A percentile compares a stretch with the other conserved stretches of the same genome.
These are phyloP conservation scores for Caenorhabditis virilis DNA, from an alignment of 2,888 invertebrate species.

Conservation along the genomic window DNA sequence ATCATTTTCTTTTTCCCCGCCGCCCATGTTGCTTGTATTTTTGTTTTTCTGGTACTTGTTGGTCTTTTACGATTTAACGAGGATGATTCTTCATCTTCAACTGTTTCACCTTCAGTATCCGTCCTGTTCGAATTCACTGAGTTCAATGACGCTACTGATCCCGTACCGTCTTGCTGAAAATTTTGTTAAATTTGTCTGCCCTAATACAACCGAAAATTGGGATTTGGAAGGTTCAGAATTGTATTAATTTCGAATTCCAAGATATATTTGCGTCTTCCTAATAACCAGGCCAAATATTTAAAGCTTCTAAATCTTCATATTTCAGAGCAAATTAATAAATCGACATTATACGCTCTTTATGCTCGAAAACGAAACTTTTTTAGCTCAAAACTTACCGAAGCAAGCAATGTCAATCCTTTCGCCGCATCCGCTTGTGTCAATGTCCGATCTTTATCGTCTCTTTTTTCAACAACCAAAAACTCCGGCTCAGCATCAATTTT, in stretches of 20 bases:
- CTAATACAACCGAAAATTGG: no score
- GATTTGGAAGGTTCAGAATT: neutral
- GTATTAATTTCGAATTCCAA: no score
- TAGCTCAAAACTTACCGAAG: conserved; percentile 9
- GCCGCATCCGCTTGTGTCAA: conserved; percentile 35
- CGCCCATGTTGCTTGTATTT: conserved; percentile 41
- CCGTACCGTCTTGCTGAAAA: conserved; percentile 32
- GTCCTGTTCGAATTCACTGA: conserved; percentile 38
- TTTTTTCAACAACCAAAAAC: conserved; percentile 8
- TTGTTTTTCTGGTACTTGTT: conserved; percentile 23
- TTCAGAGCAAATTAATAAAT: no score
- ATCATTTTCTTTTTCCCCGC: conserved; percentile 49
- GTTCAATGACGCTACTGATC: conserved; percentile 37
- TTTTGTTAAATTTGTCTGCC: neutral
- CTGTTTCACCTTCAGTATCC: conserved; percentile 31
- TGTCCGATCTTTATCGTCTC: conserved; percentile 36
- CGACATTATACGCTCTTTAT: no score
- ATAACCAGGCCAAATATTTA: conserved; percentile 10
- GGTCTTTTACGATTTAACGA: conserved; percentile 27
- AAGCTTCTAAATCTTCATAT: neutral
- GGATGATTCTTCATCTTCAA: conserved; percentile 17
- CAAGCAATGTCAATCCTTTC: conserved; percentile 21
- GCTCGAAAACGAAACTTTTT: no score
- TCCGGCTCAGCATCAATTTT: conserved; percentile 11
- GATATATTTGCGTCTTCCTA: no score